phyloP scores from a whole-genome alignment of 2,113 vertebrate species.

The Odontophorus gujanensis region DNA sequence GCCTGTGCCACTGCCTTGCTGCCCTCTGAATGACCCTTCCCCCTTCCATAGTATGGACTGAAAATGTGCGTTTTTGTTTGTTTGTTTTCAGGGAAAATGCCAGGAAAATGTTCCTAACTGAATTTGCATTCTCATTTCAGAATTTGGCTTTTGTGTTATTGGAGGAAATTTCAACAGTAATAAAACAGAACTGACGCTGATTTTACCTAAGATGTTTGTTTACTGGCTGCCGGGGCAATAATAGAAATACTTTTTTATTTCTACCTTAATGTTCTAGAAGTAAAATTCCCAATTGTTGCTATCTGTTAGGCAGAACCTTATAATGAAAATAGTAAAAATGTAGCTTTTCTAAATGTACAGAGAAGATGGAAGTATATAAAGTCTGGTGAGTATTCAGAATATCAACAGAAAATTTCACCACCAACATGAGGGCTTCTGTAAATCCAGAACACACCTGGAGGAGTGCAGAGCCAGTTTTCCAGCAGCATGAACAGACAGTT shows the following conservation, averaged over 20 bases:
- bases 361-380: not conserved
- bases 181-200: not conserved
- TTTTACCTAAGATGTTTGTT: not conserved
- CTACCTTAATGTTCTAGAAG: not conserved
- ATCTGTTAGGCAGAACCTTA: not conserved
- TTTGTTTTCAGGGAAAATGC: not conserved
- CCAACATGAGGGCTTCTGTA: not conserved
- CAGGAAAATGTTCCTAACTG: not conserved
- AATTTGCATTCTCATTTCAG: not conserved
- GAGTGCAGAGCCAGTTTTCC: not conserved
- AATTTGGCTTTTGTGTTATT: not conserved
- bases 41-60: not conserved
- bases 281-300: not conserved
- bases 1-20: not conserved
- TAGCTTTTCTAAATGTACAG: not conserved
- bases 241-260: not conserved
- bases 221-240: not conserved
- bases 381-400: accelerated
- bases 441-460: not conserved
- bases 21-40: not conserved
- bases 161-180: not conserved
- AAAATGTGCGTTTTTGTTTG: not conserved
- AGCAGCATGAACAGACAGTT: not conserved
- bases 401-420: not conserved
- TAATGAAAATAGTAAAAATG: not conserved